Conservation (phyloP, 2,113 vertebrate species). For the Oreotrochilus melanogaster region DNA sequence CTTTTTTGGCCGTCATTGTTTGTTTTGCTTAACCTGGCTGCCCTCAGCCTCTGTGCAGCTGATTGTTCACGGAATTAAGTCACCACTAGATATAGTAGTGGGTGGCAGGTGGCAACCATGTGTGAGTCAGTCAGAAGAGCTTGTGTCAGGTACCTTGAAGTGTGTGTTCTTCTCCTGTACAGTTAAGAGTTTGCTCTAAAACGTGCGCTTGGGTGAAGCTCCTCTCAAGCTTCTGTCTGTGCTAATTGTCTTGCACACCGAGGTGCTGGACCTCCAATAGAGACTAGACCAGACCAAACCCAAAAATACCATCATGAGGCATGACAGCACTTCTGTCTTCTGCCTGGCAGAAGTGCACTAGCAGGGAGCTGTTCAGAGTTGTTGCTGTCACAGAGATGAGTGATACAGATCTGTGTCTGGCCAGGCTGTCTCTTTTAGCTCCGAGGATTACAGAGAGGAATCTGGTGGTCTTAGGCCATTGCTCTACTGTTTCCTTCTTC, state of each 20-base stretch:
- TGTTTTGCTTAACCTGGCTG: not conserved
- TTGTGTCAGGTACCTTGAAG: not conserved
- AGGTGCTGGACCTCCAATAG: not conserved
- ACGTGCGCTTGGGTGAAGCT: not conserved
- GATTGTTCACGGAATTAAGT: not conserved
- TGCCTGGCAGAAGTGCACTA: too few species aligned
- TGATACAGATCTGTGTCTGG: not conserved
- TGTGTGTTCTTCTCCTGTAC: not conserved
- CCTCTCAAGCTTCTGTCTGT: not conserved
- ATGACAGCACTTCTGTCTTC: not conserved
- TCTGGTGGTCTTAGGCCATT: not conserved
- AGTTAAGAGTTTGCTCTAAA: not conserved
- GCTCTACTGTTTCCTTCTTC: not conserved
- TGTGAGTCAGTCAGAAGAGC: not conserved
- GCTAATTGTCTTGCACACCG: not conserved
- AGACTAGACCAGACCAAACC: not conserved
- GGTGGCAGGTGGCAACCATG: not conserved
- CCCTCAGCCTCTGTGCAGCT: not conserved
- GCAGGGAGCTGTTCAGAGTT: not conserved
- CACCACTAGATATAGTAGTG: not conserved
- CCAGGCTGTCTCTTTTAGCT: not conserved
- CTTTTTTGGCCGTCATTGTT: not conserved
- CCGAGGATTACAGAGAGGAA: not conserved
- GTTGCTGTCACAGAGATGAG: not conserved
- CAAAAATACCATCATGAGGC: not conserved